Conservation (phyloP, 2,888 invertebrate species). For the Oligia strigilis region DNA sequence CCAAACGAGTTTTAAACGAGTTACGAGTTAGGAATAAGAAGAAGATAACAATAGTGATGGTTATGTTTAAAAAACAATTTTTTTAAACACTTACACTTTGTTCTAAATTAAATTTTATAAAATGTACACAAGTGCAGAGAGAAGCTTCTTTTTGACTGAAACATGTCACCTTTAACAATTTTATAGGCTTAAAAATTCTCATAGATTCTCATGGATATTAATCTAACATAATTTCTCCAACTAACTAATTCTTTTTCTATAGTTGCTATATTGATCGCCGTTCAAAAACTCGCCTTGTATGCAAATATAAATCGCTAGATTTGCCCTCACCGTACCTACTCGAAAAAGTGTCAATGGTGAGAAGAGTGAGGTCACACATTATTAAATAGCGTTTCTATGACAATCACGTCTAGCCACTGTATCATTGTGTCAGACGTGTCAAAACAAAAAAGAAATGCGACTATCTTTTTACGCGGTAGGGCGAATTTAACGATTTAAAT, state of each 20-base stretch:
- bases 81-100: not conserved
- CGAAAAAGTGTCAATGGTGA: no score
- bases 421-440: not conserved
- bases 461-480: not conserved
- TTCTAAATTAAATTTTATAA: not conserved
- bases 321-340: not conserved
- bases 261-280: not conserved
- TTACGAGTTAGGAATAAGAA: not conserved
- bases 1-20: no score
- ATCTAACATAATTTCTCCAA: not conserved
- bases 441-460: not conserved
- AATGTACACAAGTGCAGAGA: not conserved
- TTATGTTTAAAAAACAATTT: not conserved
- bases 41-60: not conserved
- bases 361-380: no score
- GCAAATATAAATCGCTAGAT: slow-evolving; percentile 7
- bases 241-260: no score
- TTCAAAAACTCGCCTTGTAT: not conserved
- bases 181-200: no score
- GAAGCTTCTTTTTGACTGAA: not conserved
- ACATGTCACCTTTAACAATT: not conserved
- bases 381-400: not conserved
- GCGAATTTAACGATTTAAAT: not conserved
- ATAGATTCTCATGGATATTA: no score
- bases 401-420: not conserved